Percentiles rank a stretch among this genome's conserved stretches.
Conservation (phyloP, 2,888 invertebrate genomes). For the Cremastobaeus sp. region DNA sequence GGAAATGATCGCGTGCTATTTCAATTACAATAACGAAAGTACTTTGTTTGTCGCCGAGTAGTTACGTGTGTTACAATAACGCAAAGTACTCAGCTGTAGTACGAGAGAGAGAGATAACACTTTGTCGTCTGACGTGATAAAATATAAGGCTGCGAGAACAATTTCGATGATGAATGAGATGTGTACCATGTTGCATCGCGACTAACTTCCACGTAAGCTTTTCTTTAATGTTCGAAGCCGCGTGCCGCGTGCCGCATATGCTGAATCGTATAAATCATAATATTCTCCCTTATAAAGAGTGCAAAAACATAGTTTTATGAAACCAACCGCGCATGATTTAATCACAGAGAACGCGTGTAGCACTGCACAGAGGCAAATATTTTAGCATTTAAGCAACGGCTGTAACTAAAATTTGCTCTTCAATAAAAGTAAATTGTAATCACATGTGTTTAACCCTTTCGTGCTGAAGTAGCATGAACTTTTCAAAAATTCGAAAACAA, state of each 20-base stretch:
- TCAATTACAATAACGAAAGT: conserved; percentile 20
- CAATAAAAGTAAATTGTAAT: too few relatives aligned
- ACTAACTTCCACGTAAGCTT: conserved; percentile 9
- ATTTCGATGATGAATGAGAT: conserved; percentile 44
- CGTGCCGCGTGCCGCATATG: background rate
- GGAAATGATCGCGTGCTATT: conserved; percentile 23
- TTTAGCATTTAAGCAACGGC: too few relatives aligned
- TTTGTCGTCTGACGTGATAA: conserved; percentile 28
- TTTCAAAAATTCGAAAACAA: too few relatives aligned
- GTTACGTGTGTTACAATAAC: conserved; percentile 27
- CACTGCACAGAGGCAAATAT: too few relatives aligned
- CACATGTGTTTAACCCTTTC: too few relatives aligned
- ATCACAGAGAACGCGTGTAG: too few relatives aligned
- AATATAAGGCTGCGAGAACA: conserved; percentile 43
- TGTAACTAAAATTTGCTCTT: too few relatives aligned
- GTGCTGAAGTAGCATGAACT: too few relatives aligned
- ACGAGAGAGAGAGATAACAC: conserved; percentile 9
- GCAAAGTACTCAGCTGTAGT: conserved; percentile 10
- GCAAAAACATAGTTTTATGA: conserved; percentile 11
- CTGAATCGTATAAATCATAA: conserved; percentile 18
- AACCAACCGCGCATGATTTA: too few relatives aligned
- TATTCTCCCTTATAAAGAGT: conserved; percentile 3
- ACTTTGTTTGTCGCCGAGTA: conserved; percentile 22
- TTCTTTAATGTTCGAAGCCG: conserved; percentile 20
- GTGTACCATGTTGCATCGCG: background rate